Conservation (phyloP, 2,113 vertebrate species). For the Emydura subglobosa region DNA sequence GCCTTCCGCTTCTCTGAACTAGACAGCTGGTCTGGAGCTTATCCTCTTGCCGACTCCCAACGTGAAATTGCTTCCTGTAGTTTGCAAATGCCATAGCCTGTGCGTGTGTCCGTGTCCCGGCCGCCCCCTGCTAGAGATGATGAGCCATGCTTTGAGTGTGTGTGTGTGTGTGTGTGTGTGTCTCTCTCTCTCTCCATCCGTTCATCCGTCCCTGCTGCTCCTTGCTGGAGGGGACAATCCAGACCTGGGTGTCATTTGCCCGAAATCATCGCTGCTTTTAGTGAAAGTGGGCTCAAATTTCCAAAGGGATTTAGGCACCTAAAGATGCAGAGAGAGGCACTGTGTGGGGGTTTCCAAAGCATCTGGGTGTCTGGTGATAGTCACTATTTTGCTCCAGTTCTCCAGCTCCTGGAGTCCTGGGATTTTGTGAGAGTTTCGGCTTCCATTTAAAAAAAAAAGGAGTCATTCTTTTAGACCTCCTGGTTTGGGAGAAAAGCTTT, state of each 20-base stretch:
- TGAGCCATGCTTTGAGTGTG: neutral
- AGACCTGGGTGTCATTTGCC: too few relatives aligned
- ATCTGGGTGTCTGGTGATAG: neutral
- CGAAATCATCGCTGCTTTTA: too few relatives aligned
- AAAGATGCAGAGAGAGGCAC: neutral
- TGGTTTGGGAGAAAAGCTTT: neutral
- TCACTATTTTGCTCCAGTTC: neutral
- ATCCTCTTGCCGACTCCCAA: neutral
- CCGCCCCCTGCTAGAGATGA: neutral
- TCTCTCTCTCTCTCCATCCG: too few relatives aligned
- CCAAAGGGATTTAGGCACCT: neutral
- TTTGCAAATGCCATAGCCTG: neutral
- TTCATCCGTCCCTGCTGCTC: too few relatives aligned
- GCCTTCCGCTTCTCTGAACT: neutral
- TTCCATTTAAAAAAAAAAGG: neutral
- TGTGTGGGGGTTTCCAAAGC: neutral
- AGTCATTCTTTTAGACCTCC: neutral
- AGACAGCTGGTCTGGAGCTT: slow-evolving; percentile 19
- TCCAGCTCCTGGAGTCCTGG: neutral
- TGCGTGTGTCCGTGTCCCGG: neutral
- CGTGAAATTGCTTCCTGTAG: slow-evolving; percentile 18
- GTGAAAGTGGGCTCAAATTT: neutral
- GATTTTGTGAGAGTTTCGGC: neutral
- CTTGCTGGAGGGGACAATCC: too few relatives aligned
- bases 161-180: neutral